A percentile compares a stretch with the other conserved stretches of the same genome.
These are phyloP conservation scores for Andricus quercusramuli DNA, from an alignment of 2,888 invertebrate genomes.

Conservation along the genomic window DNA sequence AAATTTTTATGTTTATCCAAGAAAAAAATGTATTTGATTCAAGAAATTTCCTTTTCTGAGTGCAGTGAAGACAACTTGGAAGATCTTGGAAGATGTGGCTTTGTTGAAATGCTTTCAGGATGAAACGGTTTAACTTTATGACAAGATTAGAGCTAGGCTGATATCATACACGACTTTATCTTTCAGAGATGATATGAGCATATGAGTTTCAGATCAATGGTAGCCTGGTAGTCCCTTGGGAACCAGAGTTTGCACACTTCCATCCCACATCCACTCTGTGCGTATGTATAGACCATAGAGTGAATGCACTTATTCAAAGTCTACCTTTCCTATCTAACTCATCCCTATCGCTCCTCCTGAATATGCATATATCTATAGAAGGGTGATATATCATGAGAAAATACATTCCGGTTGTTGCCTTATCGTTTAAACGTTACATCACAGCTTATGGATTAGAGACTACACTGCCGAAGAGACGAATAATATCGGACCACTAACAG, in stretches of 20 bases:
- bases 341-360: constrained; percentile 3
- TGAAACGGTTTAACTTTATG: not conserved
- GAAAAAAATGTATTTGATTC: too few species aligned
- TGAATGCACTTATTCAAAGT: constrained; percentile 41
- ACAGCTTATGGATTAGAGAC: not conserved
- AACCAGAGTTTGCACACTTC: constrained; percentile 19
- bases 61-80: too few species aligned
- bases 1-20: too few species aligned
- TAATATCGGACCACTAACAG: too few species aligned
- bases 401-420: not conserved
- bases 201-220: constrained; percentile 28
- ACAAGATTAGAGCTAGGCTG: not conserved
- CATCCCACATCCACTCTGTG: constrained; percentile 1
- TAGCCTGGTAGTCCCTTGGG: constrained; percentile 6
- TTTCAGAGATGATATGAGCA: not conserved
- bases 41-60: too few species aligned
- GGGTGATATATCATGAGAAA: constrained; percentile 30
- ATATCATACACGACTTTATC: not conserved
- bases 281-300: not conserved
- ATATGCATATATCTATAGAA: constrained; percentile 8
- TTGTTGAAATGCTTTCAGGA: not conserved
- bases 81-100: too few species aligned
- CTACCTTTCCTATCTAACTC: constrained; percentile 37
- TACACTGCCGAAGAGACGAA: too few species aligned
- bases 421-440: constrained; percentile 25